phyloP scores from a whole-genome alignment of 2,888 invertebrate species.

The Bombylius discolor region DNA sequence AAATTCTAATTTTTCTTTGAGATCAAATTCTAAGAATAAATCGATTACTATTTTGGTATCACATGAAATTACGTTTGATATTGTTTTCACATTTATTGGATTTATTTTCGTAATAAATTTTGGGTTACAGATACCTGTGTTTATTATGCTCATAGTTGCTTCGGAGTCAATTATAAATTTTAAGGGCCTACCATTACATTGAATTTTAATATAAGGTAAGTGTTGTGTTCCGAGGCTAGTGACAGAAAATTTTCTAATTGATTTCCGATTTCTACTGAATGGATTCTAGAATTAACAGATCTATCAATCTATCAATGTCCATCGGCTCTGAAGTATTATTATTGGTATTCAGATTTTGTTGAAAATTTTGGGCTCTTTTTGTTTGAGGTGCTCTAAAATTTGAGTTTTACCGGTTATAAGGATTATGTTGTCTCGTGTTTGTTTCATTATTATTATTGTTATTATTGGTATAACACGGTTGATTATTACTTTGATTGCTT shows the following conservation, averaged over 20 bases:
- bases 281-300: not conserved
- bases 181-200: conserved; percentile 5
- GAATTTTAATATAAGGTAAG: conserved; percentile 10
- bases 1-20: conserved; percentile 8
- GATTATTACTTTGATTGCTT: not conserved
- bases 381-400: no score
- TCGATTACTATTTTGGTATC: conserved; percentile 7
- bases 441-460: not conserved
- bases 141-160: conserved; percentile 8
- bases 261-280: not conserved
- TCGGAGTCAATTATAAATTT: conserved; percentile 9
- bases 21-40: conserved; percentile 9
- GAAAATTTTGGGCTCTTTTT: not conserved
- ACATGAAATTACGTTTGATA: not conserved
- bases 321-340: not conserved
- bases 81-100: conserved; percentile 1
- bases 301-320: conserved; percentile 1
- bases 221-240: conserved; percentile 1
- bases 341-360: not conserved
- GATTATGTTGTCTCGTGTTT: not conserved
- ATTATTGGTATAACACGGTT: not conserved
- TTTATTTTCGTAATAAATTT: conserved; percentile 3
- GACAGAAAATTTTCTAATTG: conserved; percentile 4
- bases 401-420: not conserved
- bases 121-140: conserved; percentile 6